Evolutionary conservation across 1,140 invertebrate genomes (phyloP).

Genomic region (Drosophila quadrilineata): DNA sequence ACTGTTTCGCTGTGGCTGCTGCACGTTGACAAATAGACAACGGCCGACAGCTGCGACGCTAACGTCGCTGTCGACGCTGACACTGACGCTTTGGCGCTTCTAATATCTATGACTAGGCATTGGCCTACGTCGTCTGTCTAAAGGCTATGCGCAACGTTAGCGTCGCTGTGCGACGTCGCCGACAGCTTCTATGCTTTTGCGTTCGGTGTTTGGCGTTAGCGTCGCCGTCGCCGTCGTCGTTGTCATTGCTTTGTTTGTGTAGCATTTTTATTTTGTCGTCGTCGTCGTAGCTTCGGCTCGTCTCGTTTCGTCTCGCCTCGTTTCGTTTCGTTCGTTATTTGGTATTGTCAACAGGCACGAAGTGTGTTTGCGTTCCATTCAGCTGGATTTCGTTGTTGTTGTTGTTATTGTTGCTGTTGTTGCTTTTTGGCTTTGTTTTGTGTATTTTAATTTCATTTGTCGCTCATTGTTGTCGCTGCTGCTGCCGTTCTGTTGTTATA

Average conservation of each 20-base stretch:
- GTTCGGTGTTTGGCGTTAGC: too few species aligned
- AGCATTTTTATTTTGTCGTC: constrained; percentile 13
- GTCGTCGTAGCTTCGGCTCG: constrained; percentile 28
- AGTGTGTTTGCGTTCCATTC: constrained; percentile 27
- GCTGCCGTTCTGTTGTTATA: not conserved
- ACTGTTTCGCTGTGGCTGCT: constrained; percentile 18
- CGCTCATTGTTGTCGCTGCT: not conserved
- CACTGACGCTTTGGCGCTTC: too few species aligned
- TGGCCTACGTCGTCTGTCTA: too few species aligned
- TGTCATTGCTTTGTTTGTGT: too few species aligned
- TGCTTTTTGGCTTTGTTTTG: constrained; percentile 41
- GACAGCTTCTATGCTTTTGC: too few species aligned
- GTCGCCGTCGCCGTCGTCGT: constrained; percentile 2
- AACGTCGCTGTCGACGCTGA: not conserved
- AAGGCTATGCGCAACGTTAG: too few species aligned
- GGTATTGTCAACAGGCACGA: constrained; percentile 39
- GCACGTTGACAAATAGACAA: constrained; percentile 45
- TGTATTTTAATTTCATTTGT: constrained; percentile 47
- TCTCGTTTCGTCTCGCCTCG: not conserved
- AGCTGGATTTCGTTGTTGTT: too few species aligned
- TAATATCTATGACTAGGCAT: too few species aligned
- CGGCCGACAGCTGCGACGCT: constrained; percentile 35
- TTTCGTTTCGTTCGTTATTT: constrained; percentile 7
- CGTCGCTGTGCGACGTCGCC: too few species aligned
- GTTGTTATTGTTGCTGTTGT: too few species aligned